These are phyloP conservation scores for Spheniscus humboldti DNA, from an alignment of 2,797 vertebrate genomes.

Conservation along the genomic window DNA sequence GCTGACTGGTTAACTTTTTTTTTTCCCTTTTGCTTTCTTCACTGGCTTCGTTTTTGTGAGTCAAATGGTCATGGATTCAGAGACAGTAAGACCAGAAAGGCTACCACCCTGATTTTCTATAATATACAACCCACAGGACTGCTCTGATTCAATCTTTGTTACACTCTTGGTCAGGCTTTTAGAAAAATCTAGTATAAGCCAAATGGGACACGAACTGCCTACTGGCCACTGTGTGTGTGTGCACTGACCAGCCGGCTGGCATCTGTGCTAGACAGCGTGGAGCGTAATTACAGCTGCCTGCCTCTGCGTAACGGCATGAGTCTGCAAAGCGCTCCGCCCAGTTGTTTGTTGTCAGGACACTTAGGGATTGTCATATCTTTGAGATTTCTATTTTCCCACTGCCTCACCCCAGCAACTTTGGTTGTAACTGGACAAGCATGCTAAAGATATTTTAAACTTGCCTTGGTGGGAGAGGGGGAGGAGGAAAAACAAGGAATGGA, in stretches of 20 bases:
- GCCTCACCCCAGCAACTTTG: background rate
- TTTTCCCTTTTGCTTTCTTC: background rate
- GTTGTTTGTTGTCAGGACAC: background rate
- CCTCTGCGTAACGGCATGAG: rapidly evolving
- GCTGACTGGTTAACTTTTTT: background rate
- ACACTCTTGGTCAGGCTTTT: background rate
- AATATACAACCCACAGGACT: background rate
- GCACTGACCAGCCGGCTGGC: background rate
- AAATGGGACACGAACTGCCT: background rate
- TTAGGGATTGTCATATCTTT: background rate
- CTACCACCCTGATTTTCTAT: background rate
- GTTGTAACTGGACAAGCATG: background rate
- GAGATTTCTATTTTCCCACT: background rate
- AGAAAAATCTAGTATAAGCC: background rate
- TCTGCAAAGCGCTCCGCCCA: rapidly evolving
- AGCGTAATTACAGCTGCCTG: background rate
- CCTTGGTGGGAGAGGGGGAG: background rate
- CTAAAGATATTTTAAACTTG: background rate
- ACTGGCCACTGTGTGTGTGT: background rate
- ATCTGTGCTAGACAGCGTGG: background rate
- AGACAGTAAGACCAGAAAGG: background rate
- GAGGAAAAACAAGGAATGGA: background rate
- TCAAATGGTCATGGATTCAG: background rate
- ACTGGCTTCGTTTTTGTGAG: background rate
- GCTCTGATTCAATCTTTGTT: background rate